Conservation (phyloP, 2,113 vertebrate species). For the Cacatua alba region DNA sequence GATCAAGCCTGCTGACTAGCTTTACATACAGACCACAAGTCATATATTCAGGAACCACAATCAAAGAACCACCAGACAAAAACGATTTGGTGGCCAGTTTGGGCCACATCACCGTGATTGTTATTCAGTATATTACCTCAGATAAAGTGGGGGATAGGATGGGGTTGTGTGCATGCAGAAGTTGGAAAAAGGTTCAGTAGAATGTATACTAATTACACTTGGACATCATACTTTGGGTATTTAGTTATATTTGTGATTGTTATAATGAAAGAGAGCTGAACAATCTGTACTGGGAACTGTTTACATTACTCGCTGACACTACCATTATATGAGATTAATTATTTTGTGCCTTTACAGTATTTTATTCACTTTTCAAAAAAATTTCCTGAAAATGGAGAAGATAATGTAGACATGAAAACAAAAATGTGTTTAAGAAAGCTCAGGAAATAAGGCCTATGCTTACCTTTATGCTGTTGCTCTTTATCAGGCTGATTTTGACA, state of each 20-base stretch:
- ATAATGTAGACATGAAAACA: background rate
- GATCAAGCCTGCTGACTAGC: background rate
- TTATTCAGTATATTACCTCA: background rate
- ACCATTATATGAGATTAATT: background rate
- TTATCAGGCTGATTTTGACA: constrained; percentile 79
- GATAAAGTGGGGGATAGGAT: background rate
- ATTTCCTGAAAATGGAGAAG: background rate
- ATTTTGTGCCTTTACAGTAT: background rate
- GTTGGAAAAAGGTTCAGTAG: background rate
- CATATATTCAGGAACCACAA: background rate
- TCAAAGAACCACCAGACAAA: background rate
- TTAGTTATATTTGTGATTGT: background rate
- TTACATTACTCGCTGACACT: background rate
- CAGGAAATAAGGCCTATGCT: background rate
- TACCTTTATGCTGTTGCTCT: constrained; percentile 75
- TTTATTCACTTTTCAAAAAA: background rate
- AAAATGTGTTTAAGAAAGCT: background rate
- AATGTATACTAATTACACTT: background rate
- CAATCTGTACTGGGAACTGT: background rate
- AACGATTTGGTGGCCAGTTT: background rate
- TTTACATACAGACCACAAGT: background rate
- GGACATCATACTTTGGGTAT: background rate
- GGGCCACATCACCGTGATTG: background rate
- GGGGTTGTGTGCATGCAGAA: background rate
- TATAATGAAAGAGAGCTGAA: background rate